Percentiles rank a stretch among this genome's conserved stretches.
Evolutionary conservation across 2,797 vertebrate species (phyloP).

Genomic region (Phrynocephalus guinanensis): DNA sequence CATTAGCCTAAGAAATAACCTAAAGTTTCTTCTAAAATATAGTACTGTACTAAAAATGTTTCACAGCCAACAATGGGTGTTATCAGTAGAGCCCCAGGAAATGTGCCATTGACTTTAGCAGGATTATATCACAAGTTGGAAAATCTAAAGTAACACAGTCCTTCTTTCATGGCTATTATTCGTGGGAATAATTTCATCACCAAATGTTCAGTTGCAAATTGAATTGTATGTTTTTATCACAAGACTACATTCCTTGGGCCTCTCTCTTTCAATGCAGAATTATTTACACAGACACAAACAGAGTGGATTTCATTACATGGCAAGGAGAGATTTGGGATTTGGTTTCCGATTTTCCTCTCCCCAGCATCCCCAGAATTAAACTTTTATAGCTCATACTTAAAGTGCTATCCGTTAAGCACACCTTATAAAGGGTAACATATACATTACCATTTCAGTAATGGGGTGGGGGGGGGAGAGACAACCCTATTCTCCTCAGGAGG

Average conservation of each 20-base stretch:
- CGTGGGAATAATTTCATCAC: slow-evolving; percentile 73
- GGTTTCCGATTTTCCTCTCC: slow-evolving; percentile 62
- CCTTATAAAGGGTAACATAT: slow-evolving; percentile 9
- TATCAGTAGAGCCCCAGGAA: background rate
- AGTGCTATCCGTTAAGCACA: slow-evolving; percentile 26
- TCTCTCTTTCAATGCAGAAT: slow-evolving; percentile 65
- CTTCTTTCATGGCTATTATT: slow-evolving; percentile 78
- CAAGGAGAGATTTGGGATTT: slow-evolving; percentile 53
- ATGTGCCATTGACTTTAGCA: background rate
- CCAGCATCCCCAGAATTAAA: slow-evolving; percentile 44
- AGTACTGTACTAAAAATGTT: background rate
- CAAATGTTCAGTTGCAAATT: slow-evolving; percentile 70
- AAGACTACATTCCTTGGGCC: slow-evolving; percentile 63
- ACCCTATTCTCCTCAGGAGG: background rate
- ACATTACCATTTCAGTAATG: slow-evolving; percentile 10
- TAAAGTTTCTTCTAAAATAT: background rate
- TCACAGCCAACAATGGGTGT: background rate
- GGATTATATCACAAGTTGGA: slow-evolving; percentile 67
- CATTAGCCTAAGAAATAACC: background rate
- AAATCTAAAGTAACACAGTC: slow-evolving; percentile 67
- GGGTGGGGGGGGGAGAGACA: background rate
- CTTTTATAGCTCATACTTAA: slow-evolving; percentile 45
- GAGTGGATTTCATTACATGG: slow-evolving; percentile 43
- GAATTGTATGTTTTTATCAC: slow-evolving; percentile 69
- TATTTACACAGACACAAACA: slow-evolving; percentile 56